Evolutionary conservation across 2,113 vertebrate genomes (phyloP).

Genomic region (Muscicapa adusta): DNA sequence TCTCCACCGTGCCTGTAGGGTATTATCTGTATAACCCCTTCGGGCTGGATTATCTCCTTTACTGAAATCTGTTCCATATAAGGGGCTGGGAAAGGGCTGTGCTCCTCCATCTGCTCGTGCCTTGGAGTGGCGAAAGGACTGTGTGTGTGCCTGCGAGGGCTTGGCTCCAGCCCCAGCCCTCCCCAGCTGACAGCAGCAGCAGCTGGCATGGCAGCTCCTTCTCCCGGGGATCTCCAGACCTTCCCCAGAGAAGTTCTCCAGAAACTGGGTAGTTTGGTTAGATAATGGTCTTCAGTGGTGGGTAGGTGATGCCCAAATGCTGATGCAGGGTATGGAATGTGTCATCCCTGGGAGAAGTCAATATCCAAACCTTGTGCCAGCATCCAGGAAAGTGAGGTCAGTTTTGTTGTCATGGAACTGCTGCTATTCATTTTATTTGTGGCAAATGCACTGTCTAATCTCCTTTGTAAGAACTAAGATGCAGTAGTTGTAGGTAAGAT

Average conservation of each 20-base stretch:
- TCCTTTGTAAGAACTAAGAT: neutral
- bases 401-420: neutral
- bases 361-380: neutral
- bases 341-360: neutral
- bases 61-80: constrained; percentile 58
- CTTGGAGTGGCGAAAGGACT: constrained; percentile 34
- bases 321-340: neutral
- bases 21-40: constrained; percentile 49
- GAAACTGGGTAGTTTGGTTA: neutral
- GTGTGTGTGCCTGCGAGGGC: neutral
- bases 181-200: neutral
- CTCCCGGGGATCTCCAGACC: neutral
- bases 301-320: neutral
- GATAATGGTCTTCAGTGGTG: neutral
- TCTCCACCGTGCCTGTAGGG: neutral
- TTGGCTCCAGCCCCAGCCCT: constrained; percentile 26
- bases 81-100: constrained; percentile 48
- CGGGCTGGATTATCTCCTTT: constrained; percentile 48
- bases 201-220: neutral
- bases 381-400: neutral
- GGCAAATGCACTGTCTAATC: neutral
- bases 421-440: neutral
- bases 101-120: constrained; percentile 30
- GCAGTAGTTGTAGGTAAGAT: neutral
- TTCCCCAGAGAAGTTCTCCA: neutral